These are phyloP conservation scores for Drosophila quasianomalipes DNA, from an alignment of 2,888 invertebrate species.

Conservation along the genomic window DNA sequence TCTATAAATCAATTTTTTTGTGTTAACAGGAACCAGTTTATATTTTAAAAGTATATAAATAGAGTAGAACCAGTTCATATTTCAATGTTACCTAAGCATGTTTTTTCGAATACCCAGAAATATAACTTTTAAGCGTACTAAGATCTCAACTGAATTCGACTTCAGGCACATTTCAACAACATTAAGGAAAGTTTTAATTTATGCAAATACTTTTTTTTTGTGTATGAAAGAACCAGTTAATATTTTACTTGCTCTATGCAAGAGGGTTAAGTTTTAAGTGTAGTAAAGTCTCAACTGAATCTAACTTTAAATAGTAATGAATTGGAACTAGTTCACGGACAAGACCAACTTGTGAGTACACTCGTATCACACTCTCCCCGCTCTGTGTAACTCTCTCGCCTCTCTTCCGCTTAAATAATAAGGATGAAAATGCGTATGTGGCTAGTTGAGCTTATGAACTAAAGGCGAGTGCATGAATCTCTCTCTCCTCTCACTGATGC, in stretches of 20 bases:
- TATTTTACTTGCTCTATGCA: neutral
- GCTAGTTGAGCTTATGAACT: conserved; percentile 74
- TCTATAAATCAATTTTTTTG: neutral
- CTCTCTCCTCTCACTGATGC: conserved; percentile 34
- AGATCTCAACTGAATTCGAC: neutral
- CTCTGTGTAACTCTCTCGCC: neutral
- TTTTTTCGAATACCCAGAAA: too few relatives aligned
- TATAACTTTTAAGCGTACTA: neutral
- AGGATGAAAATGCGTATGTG: conserved; percentile 60
- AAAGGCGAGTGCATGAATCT: conserved; percentile 50
- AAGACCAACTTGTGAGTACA: conserved; percentile 17
- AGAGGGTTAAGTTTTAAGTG: neutral
- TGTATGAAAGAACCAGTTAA: neutral
- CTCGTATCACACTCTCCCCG: conserved; percentile 5
- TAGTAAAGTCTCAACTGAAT: neutral
- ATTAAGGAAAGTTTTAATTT: neutral
- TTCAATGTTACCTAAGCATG: too few relatives aligned
- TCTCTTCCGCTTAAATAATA: conserved; percentile 21
- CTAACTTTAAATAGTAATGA: neutral
- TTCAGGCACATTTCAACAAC: neutral
- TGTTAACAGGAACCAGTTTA: neutral
- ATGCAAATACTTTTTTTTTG: neutral
- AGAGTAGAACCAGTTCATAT: neutral
- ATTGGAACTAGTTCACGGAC: conserved; percentile 34
- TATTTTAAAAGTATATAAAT: too few relatives aligned